A percentile compares a stretch with the other conserved stretches of the same genome.
Evolutionary conservation across 1,140 invertebrate genomes (phyloP).

Genomic region (Drosophila nigrodunni): DNA sequence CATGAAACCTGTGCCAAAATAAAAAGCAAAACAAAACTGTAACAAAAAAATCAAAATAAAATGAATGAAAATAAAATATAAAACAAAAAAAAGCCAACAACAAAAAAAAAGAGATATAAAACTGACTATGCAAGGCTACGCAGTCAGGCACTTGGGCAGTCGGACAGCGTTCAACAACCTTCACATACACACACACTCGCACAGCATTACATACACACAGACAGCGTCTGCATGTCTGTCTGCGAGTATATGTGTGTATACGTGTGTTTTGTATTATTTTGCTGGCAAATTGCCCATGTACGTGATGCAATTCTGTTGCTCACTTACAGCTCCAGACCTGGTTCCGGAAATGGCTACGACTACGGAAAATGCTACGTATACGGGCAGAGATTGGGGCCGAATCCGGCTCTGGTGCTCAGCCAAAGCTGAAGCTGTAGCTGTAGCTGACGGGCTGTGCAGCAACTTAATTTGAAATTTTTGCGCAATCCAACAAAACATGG

Average conservation of each 20-base stretch:
- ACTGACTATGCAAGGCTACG: conserved; percentile 27
- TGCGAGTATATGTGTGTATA: conserved; percentile 37
- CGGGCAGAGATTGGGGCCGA: conserved; percentile 3
- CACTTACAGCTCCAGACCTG: conserved; percentile 64
- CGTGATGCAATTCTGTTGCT: conserved; percentile 82
- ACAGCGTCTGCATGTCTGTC: conserved; percentile 35
- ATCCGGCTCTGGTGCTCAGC: background rate
- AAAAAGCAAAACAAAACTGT: conserved; percentile 13
- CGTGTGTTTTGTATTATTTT: conserved; percentile 71
- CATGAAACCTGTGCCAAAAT: conserved; percentile 74
- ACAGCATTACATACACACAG: conserved; percentile 1
- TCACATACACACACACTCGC: conserved; percentile 39
- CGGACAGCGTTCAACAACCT: conserved; percentile 64
- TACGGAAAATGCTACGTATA: conserved; percentile 8
- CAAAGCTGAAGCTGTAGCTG: background rate
- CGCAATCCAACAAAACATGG: conserved; percentile 81
- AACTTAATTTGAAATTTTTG: conserved; percentile 84
- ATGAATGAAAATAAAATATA: conserved; percentile 23
- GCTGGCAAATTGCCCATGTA: conserved; percentile 82
- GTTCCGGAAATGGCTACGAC: conserved; percentile 1
- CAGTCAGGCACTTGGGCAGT: conserved; percentile 57
- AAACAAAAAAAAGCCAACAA: conserved; percentile 29
- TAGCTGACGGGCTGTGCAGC: conserved; percentile 49
- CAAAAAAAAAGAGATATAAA: conserved; percentile 21
- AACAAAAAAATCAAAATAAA: conserved; percentile 21